Conservation (phyloP, 2,113 vertebrate species). For the Cyanoramphus novaezelandiae region DNA sequence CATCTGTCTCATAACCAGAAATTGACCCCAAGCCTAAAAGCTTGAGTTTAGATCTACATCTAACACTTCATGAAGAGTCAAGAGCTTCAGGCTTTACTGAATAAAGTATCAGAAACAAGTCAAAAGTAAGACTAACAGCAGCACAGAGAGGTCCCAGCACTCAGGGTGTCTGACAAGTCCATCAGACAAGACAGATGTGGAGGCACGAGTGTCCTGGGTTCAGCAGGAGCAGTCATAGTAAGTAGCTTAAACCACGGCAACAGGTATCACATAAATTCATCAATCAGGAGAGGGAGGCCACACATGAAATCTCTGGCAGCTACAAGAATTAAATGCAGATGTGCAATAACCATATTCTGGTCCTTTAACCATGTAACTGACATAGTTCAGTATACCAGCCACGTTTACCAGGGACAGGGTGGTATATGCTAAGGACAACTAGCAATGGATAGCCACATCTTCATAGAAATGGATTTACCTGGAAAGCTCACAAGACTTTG, state of each 20-base stretch:
- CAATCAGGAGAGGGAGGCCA: not conserved
- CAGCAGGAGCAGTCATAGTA: no score
- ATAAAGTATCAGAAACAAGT: not conserved
- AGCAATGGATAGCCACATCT: not conserved
- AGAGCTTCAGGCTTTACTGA: not conserved
- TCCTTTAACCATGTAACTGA: fast-evolving
- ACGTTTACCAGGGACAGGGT: not conserved
- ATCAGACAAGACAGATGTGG: not conserved
- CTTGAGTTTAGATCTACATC: not conserved
- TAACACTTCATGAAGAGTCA: not conserved
- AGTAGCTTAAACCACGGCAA: no score
- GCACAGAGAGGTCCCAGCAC: not conserved
- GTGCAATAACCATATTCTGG: not conserved
- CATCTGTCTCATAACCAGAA: not conserved
- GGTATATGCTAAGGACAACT: not conserved
- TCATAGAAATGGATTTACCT: not conserved
- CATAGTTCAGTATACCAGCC: not conserved
- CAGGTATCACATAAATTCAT: not conserved
- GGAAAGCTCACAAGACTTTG: not conserved
- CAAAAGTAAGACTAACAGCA: not conserved
- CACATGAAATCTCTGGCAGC: not conserved
- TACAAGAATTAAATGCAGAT: not conserved
- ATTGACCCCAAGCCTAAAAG: not conserved
- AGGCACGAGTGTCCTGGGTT: not conserved
- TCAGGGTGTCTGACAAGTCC: not conserved